Conservation (phyloP, 1,140 invertebrate genomes). For the Bursaphelenchus mucronatus region DNA sequence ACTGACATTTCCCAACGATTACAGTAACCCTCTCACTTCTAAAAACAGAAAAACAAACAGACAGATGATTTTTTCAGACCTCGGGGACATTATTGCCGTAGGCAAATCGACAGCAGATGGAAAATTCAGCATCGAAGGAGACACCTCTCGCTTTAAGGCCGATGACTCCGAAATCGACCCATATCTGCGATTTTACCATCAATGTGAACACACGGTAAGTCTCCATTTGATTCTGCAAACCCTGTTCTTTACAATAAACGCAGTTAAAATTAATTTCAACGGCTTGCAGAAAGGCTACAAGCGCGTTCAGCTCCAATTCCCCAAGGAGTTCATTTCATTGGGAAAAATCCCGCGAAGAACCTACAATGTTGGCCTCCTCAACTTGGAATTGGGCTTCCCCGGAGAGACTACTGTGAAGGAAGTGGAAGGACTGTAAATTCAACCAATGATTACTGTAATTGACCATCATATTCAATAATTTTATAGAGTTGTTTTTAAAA, state of each 20-base stretch:
- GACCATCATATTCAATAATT: too few relatives aligned
- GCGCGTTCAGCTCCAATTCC: constrained; percentile 17
- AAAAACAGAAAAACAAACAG: background rate
- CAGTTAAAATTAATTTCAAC: background rate
- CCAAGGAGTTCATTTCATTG: constrained; percentile 23
- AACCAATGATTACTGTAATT: too few relatives aligned
- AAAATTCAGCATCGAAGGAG: constrained; percentile 22
- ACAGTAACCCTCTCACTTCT: too few relatives aligned
- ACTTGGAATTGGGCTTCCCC: constrained; percentile 26
- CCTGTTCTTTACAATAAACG: background rate
- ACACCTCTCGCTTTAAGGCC: constrained; percentile 13
- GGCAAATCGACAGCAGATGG: constrained; percentile 14
- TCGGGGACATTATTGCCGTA: constrained; percentile 15
- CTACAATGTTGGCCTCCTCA: constrained; percentile 26
- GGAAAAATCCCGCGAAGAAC: constrained; percentile 23
- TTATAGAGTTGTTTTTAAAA: too few relatives aligned
- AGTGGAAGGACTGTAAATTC: constrained; percentile 6
- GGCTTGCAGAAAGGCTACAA: constrained; percentile 14
- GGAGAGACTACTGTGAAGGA: constrained; percentile 23
- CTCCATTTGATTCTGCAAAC: background rate
- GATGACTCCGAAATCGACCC: constrained; percentile 24
- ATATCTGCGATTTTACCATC: constrained; percentile 18
- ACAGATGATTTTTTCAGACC: constrained; percentile 9
- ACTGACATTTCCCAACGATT: too few relatives aligned
- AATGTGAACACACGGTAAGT: background rate